phyloP scores from a whole-genome alignment of 2,888 invertebrate species.

The Stramonita haemastoma region DNA sequence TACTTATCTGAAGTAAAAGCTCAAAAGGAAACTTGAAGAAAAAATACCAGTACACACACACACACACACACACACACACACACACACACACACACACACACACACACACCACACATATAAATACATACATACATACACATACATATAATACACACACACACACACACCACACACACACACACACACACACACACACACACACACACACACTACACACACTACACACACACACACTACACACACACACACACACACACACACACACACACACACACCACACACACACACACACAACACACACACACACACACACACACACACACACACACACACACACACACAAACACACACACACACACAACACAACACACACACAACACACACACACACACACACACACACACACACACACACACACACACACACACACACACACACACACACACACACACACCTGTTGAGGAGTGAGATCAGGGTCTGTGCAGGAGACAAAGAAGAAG shows the following conservation, averaged over 20 bases:
- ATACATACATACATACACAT: background rate
- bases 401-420: background rate
- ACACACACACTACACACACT: too few species aligned
- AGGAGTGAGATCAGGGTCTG: slow-evolving; percentile 28
- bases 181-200: slow-evolving; percentile 3
- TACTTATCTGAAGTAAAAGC: background rate
- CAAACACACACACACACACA: background rate
- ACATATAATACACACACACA: too few species aligned
- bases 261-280: too few species aligned
- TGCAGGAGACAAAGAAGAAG: slow-evolving; percentile 6
- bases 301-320: slow-evolving; percentile 7
- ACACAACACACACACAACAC: too few species aligned
- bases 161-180: background rate
- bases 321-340: background rate
- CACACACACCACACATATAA: background rate
- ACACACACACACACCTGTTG: background rate
- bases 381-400: too few species aligned
- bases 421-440: background rate
- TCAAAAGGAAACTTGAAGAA: background rate
- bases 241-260: too few species aligned
- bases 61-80: too few species aligned
- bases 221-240: too few species aligned
- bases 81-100: too few species aligned
- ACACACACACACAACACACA: too few species aligned
- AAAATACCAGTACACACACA: background rate